Evolutionary conservation across 1,140 invertebrate species (phyloP).

Genomic region (Nixonia krombeini): DNA sequence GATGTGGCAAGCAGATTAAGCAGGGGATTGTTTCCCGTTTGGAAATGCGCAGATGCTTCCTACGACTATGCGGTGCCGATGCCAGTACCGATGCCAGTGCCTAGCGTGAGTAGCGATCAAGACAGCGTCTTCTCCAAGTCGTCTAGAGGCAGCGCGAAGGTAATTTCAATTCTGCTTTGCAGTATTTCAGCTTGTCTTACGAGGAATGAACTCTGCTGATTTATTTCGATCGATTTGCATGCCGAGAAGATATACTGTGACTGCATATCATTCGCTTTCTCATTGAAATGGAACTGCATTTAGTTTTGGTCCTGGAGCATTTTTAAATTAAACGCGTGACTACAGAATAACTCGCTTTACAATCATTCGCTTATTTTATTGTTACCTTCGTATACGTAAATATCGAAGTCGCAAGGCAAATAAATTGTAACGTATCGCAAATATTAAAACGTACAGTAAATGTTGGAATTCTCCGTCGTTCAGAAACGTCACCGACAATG

Average conservation of each 20-base stretch:
- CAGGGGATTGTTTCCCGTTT: conserved; percentile 32
- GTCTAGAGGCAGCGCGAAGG: conserved; percentile 70
- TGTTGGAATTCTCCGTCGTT: too few relatives aligned
- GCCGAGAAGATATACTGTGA: conserved; percentile 27
- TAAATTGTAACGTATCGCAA: too few relatives aligned
- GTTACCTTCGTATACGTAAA: too few relatives aligned
- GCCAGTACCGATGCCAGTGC: conserved; percentile 70
- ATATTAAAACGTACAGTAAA: too few relatives aligned
- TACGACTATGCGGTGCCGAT: conserved; percentile 73
- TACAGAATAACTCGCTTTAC: background rate
- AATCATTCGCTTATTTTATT: too few relatives aligned
- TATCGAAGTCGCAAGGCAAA: too few relatives aligned
- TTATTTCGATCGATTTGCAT: conserved; percentile 45
- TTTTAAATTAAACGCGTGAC: background rate
- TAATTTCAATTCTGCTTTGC: conserved; percentile 47
- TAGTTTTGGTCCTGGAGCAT: background rate
- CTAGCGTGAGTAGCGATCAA: conserved; percentile 70
- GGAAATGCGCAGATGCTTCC: conserved; percentile 65
- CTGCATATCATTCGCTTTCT: conserved; percentile 19
- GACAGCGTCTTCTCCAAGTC: conserved; percentile 73
- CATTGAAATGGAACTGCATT: conserved; percentile 12
- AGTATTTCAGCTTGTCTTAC: conserved; percentile 36
- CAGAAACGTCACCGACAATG: too few relatives aligned
- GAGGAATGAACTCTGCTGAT: conserved; percentile 23
- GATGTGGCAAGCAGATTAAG: conserved; percentile 11